Conservation (phyloP, 1,140 invertebrate genomes). For the Nephila pilipes region DNA sequence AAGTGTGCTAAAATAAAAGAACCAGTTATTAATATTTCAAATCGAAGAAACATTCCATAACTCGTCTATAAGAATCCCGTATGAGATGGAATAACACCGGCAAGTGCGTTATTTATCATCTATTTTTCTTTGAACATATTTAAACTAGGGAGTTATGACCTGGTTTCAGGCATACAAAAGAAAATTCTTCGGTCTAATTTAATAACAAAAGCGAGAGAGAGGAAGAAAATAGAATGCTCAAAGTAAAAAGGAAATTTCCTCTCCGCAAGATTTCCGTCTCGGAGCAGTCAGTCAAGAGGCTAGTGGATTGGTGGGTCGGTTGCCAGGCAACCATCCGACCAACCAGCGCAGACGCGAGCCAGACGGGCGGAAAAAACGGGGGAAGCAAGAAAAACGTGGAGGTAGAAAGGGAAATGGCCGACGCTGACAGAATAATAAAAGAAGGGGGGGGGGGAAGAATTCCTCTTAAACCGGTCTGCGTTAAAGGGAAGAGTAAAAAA, state of each 20-base stretch:
- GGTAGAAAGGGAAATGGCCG: constrained; percentile 76
- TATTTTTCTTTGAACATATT: neutral
- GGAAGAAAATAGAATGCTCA: neutral
- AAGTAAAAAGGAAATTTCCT: neutral
- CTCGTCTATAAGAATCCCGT: too few relatives aligned
- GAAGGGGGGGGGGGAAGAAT: constrained; percentile 18
- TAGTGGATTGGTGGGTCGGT: constrained; percentile 76
- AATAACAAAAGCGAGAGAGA: neutral
- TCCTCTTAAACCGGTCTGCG: constrained; percentile 57
- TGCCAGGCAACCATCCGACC: constrained; percentile 66
- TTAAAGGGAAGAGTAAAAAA: constrained; percentile 66
- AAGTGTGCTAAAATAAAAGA: too few relatives aligned
- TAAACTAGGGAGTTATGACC: neutral
- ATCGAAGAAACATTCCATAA: too few relatives aligned
- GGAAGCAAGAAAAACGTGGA: neutral
- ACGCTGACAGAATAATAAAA: constrained; percentile 36
- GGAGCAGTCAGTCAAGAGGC: constrained; percentile 69
- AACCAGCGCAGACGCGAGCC: constrained; percentile 48
- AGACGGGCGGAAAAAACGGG: constrained; percentile 45
- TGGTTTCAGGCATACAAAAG: neutral
- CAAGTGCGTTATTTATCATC: neutral
- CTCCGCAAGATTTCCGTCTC: constrained; percentile 17
- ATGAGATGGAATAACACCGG: too few relatives aligned
- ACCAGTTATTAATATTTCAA: too few relatives aligned
- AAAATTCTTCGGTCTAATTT: constrained; percentile 16